Conservation (phyloP, 2,797 vertebrate species). For the Urosaurus nigricauda region DNA sequence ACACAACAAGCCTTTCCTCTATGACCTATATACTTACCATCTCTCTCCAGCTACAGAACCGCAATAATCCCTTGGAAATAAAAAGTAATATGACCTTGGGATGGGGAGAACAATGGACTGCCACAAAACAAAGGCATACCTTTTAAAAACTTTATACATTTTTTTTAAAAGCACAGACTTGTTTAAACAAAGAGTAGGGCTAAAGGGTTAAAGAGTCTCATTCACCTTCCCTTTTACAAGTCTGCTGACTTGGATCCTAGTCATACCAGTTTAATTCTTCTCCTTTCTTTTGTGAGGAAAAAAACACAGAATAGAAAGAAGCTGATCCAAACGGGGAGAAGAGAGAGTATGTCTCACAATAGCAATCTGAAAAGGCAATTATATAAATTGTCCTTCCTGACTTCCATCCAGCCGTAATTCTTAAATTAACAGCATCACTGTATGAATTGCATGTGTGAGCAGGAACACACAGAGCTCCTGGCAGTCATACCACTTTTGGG, state of each 20-base stretch:
- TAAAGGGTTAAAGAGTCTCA: constrained; percentile 69
- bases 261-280: constrained; percentile 71
- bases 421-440: constrained; percentile 23
- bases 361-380: constrained; percentile 31
- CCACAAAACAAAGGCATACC: constrained; percentile 68
- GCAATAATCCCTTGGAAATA: constrained; percentile 64
- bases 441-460: constrained; percentile 20
- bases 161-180: constrained; percentile 53
- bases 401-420: background rate
- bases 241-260: constrained; percentile 73
- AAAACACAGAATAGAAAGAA: constrained; percentile 63
- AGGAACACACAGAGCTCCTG: background rate
- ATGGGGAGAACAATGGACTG: constrained; percentile 56
- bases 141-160: constrained; percentile 47
- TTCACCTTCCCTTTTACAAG: constrained; percentile 73
- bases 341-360: constrained; percentile 22
- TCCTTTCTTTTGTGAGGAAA: constrained; percentile 59
- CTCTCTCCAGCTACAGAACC: constrained; percentile 44
- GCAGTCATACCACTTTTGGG: constrained; percentile 49
- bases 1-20: background rate
- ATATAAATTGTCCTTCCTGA: constrained; percentile 29
- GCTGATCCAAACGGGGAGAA: constrained; percentile 46
- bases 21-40: background rate
- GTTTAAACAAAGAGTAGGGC: constrained; percentile 60
- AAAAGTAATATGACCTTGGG: constrained; percentile 62